Evolutionary conservation across 23 tunicate species (phyloP), one percentile per base, ranked within the genome.

Genomic region (Aplidium turbinatum): DNA sequence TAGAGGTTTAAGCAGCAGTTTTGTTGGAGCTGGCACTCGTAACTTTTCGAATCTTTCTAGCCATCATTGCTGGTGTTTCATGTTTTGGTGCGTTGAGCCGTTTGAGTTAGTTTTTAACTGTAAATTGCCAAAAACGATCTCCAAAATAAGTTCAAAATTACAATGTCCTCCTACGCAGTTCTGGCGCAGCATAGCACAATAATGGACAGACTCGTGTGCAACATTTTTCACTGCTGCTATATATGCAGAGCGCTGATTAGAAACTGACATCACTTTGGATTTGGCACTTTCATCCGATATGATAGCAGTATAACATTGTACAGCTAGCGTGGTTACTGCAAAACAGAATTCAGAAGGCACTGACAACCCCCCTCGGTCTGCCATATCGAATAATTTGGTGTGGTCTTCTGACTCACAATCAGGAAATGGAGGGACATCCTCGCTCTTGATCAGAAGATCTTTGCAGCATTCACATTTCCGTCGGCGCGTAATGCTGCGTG

Each of bases 51-150:
- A 53, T 53, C 21, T 53, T 53, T 53, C 60, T 11, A 42, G 48
- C 16, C 48, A 54, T 25, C 67, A 60, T 60, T 29, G 22, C 7
- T 26, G 36, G n/a, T 27, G 67, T 35, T 9, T 4, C 67, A 9
- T 26, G 13, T 29, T 11, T 60, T 5, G 67, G 36, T 29, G 34
- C 67, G 31, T 60, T 60, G 7, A 60, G 31, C 9, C 67, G 34
- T 29, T 60, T 60, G 11, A 60, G 67, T 13, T 60, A 35, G 35
- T 60, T 60, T 60, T 60, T 60, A 25, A 38, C 67, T 9, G n/a
- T n/a, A 60, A 60, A n/a, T 19, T 29, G n/a, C 31, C 31, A 24
- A 26, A 60, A 4, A 30, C 36, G 3, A n/a, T 4, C 5, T 5
- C 7, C 6, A 60, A 27, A 60, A 60, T 4, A n/a, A 60, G 22